Evolutionary conservation across 1,140 invertebrate species (phyloP).

Genomic region (Leptinotarsa undecemlineata): DNA sequence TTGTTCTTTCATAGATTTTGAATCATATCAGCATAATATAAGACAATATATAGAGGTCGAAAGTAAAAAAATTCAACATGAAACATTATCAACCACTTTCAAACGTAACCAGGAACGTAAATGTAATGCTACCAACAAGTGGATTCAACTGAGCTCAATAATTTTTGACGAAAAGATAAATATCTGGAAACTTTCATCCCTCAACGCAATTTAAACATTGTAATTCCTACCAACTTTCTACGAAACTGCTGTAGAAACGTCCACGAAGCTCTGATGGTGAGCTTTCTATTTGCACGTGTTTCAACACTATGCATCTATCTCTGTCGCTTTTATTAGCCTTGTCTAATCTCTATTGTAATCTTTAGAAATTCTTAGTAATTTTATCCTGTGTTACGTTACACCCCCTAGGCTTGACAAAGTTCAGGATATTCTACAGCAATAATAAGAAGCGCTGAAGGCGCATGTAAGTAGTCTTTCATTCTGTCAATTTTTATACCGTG

Average conservation of each 20-base stretch:
- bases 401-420: slow-evolving; percentile 1
- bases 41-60: too few relatives aligned
- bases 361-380: slow-evolving; percentile 2
- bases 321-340: slow-evolving; percentile 7
- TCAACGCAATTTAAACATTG: not conserved
- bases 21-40: too few relatives aligned
- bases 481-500: too few relatives aligned
- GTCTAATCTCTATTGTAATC: slow-evolving; percentile 8
- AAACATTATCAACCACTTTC: too few relatives aligned
- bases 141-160: not conserved
- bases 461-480: not conserved
- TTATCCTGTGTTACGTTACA: slow-evolving; percentile 5
- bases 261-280: not conserved
- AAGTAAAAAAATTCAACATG: too few relatives aligned
- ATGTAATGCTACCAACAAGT: not conserved
- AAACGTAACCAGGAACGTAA: too few relatives aligned
- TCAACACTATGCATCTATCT: not conserved
- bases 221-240: not conserved
- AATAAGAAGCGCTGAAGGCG: not conserved
- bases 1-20: too few relatives aligned
- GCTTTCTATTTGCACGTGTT: slow-evolving; percentile 7
- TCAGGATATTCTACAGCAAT: not conserved
- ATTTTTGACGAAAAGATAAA: not conserved
- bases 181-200: not conserved
- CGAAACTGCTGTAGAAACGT: not conserved